phyloP scores from a whole-genome alignment of 1,140 invertebrate species.

The Phymastichus coffea region DNA sequence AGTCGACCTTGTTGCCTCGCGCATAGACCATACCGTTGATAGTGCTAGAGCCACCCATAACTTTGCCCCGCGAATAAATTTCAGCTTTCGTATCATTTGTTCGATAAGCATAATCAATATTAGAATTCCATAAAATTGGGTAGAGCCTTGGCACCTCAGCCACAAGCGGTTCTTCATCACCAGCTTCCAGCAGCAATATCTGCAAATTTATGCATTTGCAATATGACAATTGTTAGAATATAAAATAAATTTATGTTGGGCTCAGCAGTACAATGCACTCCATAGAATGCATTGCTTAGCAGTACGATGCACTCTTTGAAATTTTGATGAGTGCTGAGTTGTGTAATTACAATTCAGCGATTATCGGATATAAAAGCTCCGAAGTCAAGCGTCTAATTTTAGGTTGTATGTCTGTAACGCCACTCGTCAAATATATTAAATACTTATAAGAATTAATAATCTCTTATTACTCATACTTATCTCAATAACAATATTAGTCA shows the following conservation, averaged over 20 bases:
- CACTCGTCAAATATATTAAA: too few relatives aligned
- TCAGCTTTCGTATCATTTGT: neutral
- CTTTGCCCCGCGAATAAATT: neutral
- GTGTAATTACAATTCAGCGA: too few relatives aligned
- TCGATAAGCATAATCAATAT: slow-evolving; percentile 2
- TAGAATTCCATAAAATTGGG: neutral
- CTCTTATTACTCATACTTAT: neutral
- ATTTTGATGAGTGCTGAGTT: too few relatives aligned
- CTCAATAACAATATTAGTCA: neutral
- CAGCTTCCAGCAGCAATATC: slow-evolving; percentile 11
- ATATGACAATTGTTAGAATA: neutral
- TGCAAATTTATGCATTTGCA: neutral
- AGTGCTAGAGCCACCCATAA: slow-evolving; percentile 16
- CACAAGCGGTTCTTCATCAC: slow-evolving; percentile 15
- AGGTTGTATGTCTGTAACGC: neutral
- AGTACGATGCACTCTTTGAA: too few relatives aligned
- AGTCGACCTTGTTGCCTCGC: slow-evolving; percentile 11
- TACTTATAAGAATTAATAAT: too few relatives aligned
- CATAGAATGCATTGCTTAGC: too few relatives aligned
- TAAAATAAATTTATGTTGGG: too few relatives aligned
- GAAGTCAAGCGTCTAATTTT: neutral
- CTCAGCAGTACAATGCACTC: too few relatives aligned
- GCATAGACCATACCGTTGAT: slow-evolving; percentile 5
- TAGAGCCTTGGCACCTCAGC: slow-evolving; percentile 25
- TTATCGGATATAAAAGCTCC: too few relatives aligned